Conservation (phyloP, 2,113 vertebrate genomes). For the Anolis sagrei region DNA sequence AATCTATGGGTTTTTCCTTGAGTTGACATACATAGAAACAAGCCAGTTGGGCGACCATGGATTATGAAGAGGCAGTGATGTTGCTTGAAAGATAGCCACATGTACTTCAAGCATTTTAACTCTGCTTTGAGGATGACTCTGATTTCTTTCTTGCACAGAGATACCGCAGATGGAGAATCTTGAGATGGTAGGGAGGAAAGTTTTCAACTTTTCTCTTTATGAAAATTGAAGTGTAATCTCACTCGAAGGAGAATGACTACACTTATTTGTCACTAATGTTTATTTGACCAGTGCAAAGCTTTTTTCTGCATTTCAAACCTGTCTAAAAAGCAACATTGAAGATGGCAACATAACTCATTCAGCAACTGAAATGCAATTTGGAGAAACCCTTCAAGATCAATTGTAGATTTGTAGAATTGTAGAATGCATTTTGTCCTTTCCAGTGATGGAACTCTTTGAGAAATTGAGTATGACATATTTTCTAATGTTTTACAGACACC, state of each 20-base stretch:
- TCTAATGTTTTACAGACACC: neutral
- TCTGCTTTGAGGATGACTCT: neutral
- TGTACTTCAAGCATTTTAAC: too few relatives aligned
- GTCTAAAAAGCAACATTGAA: conserved; percentile 11
- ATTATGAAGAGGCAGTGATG: conserved; percentile 32
- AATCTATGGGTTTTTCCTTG: neutral
- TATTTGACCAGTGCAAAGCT: neutral
- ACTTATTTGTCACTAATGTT: neutral
- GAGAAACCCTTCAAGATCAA: neutral
- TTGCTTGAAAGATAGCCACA: neutral
- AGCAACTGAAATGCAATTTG: neutral
- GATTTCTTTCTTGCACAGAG: neutral
- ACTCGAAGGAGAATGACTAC: neutral
- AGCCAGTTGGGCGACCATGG: too few relatives aligned
- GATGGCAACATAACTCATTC: neutral
- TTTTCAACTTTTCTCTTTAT: neutral
- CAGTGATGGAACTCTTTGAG: neutral
- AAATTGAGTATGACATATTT: neutral
- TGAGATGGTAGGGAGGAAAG: neutral
- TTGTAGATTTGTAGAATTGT: neutral
- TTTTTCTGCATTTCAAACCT: conserved; percentile 63
- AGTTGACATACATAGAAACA: neutral
- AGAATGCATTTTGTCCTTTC: conserved; percentile 14
- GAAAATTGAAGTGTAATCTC: neutral
- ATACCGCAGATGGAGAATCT: neutral